Base-by-base conservation (phyloP, 2,797 vertebrate species). In the Sebastiscus albofasciatus region DNA sequence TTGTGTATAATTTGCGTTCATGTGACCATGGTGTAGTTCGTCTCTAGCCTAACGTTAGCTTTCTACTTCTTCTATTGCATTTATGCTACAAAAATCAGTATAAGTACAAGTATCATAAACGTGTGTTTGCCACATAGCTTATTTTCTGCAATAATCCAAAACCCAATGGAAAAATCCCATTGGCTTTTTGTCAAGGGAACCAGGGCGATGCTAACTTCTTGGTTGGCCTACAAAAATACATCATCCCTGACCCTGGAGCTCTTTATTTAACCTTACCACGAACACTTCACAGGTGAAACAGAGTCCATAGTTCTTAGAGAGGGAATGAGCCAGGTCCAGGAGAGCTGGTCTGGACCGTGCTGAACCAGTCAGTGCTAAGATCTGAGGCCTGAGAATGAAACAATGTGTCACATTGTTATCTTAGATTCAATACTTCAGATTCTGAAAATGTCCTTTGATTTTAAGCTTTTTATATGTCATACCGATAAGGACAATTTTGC, bases 221-320 rank as follows among this genome's bases (percentile, higher is more conserved):
- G 0, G 46, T 52, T 52, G 46, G 18, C 46, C 46, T 52, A n/a
- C 46, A 52, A 52, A 52, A 52, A 52, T 52, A 52, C 46, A 52
- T 52, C 18, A 0, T 52, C 46, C 46, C 42, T 49, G 42, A 49
- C 16, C 42, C 42, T 49, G 0, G 46, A 20, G 46, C 18, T 20
- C 46, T 52, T 52, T 52, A 14, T 18, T 22, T 18, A 58, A 72
- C 68, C 96, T 96, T 96, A 99, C 99, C 97, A 92, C 93, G 85
- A 97, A 97, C 67, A 98, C 96, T 93, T 99, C 97, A 67, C 97
- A 97, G 82, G 96, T 97, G 75, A 99, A 86, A 64, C 98, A 99
- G 60, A 99, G 96, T 64, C 98, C 98, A 0, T 96, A 98, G 91
- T 96, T 97, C 93, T 99, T 99, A 0, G 97, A 96, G 79, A 99